Conservation (phyloP, 2,797 vertebrate species). For the Eidolon dupreanum region DNA sequence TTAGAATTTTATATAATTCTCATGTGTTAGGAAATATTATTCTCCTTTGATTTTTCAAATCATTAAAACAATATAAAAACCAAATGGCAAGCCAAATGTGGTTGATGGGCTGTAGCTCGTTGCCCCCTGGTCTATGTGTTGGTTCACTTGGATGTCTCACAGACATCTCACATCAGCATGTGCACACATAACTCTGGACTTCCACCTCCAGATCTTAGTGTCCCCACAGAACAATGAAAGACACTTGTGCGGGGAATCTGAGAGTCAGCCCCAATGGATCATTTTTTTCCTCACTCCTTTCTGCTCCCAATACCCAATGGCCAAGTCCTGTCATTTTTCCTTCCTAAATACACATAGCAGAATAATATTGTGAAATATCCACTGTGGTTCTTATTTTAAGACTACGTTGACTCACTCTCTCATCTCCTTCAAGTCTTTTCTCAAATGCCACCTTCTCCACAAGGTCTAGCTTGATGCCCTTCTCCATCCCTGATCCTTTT, state of each 20-base stretch:
- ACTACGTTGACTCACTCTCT: neutral
- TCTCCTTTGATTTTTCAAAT: neutral
- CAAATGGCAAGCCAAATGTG: neutral
- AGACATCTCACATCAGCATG: neutral
- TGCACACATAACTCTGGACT: neutral
- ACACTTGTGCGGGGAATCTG: neutral
- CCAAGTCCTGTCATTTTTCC: neutral
- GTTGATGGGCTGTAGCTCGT: rapidly evolving
- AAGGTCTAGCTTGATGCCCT: neutral
- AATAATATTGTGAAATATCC: neutral
- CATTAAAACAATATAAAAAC: neutral
- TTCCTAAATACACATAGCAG: neutral
- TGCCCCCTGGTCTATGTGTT: too few species aligned
- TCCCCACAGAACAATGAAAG: neutral
- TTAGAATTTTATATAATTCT: constrained; percentile 27
- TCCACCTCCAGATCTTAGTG: neutral
- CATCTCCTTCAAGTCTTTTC: neutral
- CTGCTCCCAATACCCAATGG: neutral
- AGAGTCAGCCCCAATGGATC: neutral
- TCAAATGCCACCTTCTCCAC: neutral
- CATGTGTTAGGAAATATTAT: neutral
- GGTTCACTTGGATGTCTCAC: neutral
- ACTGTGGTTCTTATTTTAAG: neutral
- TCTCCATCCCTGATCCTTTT: neutral
- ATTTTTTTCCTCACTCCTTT: neutral